phyloP scores from a whole-genome alignment of 2,113 vertebrate genomes.

The Xenus cinereus region DNA sequence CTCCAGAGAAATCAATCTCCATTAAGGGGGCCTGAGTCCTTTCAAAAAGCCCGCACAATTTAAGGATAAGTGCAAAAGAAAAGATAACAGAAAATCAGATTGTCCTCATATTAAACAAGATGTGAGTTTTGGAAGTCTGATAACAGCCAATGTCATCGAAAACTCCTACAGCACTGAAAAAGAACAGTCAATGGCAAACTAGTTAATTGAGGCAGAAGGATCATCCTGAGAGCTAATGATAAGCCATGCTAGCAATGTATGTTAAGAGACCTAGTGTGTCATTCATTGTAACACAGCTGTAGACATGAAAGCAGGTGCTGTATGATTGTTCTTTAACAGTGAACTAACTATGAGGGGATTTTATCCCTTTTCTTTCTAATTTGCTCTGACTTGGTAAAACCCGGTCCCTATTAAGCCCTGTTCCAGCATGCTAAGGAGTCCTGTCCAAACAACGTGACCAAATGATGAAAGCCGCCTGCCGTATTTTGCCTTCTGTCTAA shows the following conservation, averaged over 20 bases:
- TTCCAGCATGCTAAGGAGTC: neutral
- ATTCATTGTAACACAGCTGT: constrained; percentile 13
- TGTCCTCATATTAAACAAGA: neutral
- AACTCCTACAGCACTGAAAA: neutral
- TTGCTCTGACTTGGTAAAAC: constrained; percentile 31
- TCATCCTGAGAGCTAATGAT: constrained; percentile 22
- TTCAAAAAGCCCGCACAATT: neutral
- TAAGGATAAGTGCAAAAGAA: neutral
- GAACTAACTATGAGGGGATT: constrained; percentile 27
- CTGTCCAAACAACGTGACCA: neutral
- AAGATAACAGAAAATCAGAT: neutral
- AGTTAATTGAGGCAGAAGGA: neutral
- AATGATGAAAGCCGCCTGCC: neutral
- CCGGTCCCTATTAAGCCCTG: neutral
- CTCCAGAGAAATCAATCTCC: neutral
- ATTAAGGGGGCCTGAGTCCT: neutral
- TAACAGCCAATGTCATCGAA: neutral
- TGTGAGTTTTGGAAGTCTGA: neutral
- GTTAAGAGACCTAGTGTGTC: neutral
- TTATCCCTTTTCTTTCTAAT: constrained; percentile 52
- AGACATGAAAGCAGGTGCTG: neutral
- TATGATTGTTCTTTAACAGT: constrained; percentile 20
- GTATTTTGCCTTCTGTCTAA: neutral
- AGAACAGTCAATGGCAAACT: neutral
- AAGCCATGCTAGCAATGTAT: neutral